Base-by-base conservation (phyloP, 2,797 vertebrate species). In the Pipistrellus nathusii region DNA sequence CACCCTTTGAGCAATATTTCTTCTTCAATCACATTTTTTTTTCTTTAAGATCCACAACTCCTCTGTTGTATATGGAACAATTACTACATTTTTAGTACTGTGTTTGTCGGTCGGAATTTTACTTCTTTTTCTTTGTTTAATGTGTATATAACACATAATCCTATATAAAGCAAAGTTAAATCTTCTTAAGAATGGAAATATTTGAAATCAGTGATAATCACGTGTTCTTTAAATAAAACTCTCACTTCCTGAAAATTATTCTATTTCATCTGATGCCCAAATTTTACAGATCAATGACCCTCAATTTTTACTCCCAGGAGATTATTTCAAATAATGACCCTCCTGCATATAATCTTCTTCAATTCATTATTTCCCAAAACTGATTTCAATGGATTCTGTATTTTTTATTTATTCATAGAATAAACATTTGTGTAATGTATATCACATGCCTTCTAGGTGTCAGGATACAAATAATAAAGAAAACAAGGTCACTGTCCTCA, bases 61-160 rank as follows among this genome's bases (percentile, higher is more conserved):
- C 75, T 68, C 9, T 88, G 71, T 89, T 92, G 35, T 91, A 8
- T 85, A 91, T 32, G 51, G 53, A 96, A 77, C 3, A 87, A 35
- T 88, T 71, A 95, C 89, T 41, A 78, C 51, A 93, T 77, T 97
- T 95, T 93, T 85, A 88, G 27, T 59, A 55, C 64, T 95, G 83
- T 95, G 55, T 97, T 97, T 95, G 95, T 90, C 83, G 62, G 25
- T 97, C 94, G 96, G 20, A 95, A 92, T 96, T 95, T 94, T 93
- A 81, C 94, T 96, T 82, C 83, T 93, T 73, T 73, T 76, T 93
- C 59, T 90, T 94, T 95, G 11, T 93, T 92, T 92, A n/a, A 21
- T 88, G 14, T 73, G 41, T 86, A 82, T 75, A 10, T 71, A 88
- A 83, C 51, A 88, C 38, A 83, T 15, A 85, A 62, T 75, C 17